phyloP scores from a whole-genome alignment of 1,140 invertebrate species.

The Zophobas atratus region DNA sequence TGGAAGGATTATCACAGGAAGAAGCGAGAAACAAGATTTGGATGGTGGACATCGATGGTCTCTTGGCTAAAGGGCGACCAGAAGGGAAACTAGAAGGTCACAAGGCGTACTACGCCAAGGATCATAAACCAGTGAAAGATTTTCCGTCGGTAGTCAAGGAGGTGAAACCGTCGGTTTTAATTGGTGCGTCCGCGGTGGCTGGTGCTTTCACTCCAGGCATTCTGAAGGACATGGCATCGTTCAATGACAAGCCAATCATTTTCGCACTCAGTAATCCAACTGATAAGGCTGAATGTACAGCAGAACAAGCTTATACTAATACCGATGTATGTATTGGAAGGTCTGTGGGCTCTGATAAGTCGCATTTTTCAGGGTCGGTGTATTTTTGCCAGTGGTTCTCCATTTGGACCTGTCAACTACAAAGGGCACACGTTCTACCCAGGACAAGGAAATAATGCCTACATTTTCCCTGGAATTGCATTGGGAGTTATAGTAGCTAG shows the following conservation, averaged over 20 bases:
- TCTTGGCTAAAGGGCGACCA: constrained; percentile 81
- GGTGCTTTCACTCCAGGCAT: constrained; percentile 92
- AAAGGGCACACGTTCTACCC: constrained; percentile 87
- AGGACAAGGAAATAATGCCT: constrained; percentile 97
- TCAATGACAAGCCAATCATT: constrained; percentile 91
- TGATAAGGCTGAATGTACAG: constrained; percentile 96
- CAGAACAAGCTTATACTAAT: constrained; percentile 89
- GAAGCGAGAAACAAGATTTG: constrained; percentile 89
- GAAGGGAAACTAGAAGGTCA: constrained; percentile 83
- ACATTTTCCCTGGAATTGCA: constrained; percentile 96
- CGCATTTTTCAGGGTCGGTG: constrained; percentile 80
- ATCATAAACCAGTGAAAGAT: constrained; percentile 82
- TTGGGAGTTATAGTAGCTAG: constrained; percentile 90
- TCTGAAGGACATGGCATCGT: constrained; percentile 87
- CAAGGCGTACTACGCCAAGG: constrained; percentile 88
- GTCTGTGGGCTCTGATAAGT: neutral
- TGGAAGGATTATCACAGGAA: constrained; percentile 82
- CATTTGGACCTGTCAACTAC: constrained; percentile 86
- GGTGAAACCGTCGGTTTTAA: constrained; percentile 88
- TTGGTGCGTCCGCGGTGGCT: constrained; percentile 90
- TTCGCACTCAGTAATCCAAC: constrained; percentile 98
- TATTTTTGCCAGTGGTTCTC: constrained; percentile 94
- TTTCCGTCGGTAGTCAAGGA: constrained; percentile 85
- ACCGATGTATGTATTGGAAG: constrained; percentile 79
- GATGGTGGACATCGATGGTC: constrained; percentile 90